A percentile compares a stretch with the other conserved stretches of the same genome.
These are phyloP conservation scores for Trissolcus brochymenae DNA, from an alignment of 2,888 invertebrate genomes.

Conservation along the genomic window DNA sequence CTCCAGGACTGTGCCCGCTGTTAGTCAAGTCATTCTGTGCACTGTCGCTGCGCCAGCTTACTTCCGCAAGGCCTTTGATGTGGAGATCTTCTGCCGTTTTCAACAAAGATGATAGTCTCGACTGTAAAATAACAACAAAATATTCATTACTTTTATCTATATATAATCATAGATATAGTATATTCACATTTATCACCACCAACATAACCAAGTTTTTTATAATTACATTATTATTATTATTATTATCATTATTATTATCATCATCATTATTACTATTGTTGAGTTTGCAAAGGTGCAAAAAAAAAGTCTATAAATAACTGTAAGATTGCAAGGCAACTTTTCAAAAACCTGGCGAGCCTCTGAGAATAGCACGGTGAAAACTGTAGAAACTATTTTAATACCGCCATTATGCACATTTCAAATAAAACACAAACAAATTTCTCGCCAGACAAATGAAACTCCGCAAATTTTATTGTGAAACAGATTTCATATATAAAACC, in stretches of 20 bases:
- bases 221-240: not conserved
- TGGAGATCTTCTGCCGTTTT: constrained; percentile 95
- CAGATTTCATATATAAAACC: constrained; percentile 34
- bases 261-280: not conserved
- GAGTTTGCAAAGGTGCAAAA: not conserved
- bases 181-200: too few species aligned
- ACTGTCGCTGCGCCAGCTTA: constrained; percentile 84
- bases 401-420: constrained; percentile 46
- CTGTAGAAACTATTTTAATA: constrained; percentile 52
- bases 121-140: constrained; percentile 78
- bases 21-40: constrained; percentile 70
- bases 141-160: not conserved
- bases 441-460: constrained; percentile 41
- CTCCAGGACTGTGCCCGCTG: constrained; percentile 71
- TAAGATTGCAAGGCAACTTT: constrained; percentile 30
- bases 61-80: constrained; percentile 93
- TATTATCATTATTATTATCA: not conserved
- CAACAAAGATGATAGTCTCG: constrained; percentile 89
- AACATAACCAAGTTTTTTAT: too few species aligned
- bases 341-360: constrained; percentile 28
- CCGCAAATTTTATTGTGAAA: constrained; percentile 42
- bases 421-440: constrained; percentile 47
- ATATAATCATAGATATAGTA: too few species aligned
- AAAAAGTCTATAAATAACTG: constrained; percentile 27
- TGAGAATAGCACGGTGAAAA: constrained; percentile 37